Base-by-base conservation (phyloP, 2,888 invertebrate genomes). In the Pristionchus mayeri region DNA sequence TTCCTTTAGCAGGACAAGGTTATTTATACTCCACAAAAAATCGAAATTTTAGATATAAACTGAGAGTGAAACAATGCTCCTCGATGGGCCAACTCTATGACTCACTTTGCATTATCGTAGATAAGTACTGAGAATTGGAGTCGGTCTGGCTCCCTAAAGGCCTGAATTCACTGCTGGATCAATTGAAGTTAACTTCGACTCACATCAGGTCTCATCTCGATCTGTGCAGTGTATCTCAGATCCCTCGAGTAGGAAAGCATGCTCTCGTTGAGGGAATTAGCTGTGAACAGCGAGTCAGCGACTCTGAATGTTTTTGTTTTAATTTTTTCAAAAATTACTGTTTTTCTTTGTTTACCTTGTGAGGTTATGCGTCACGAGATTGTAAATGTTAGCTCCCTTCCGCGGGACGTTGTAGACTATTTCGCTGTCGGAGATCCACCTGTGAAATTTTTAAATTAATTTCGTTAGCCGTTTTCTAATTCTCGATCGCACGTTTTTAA, bases 231-330 rank as follows among this genome's bases (percentile, higher is more conserved):
- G 24, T 75, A 75, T 75, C 75, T 16, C 9, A 40, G 21, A 75
- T 40, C 4, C n/a, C 6, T 1, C 40, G 75, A 75, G 27, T 75
- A 75, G 24, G 40, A 44, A 18, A 75, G 30, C 13, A 75, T 40
- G 44, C 40, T 75, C n/a, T 44, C 44, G 44, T 75, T 75, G n/a
- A 75, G n/a, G 13, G n/a, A 44, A 40, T 75, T 75, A 13, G 63
- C 63, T 18, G 18, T 75, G 44, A 75, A 75, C 1, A 44, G 75
- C 40, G 75, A 44, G 24, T 75, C 44, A 21, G 75, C 75, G 40
- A 75, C 24, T 75, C 75, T 75, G 44, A 75, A 75, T 9, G n/a
- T n/a, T n/a, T n/a, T n/a, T n/a, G n/a, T n/a, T n/a, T n/a, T n/a
- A n/a, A n/a, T n/a, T n/a, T n/a, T n/a, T n/a, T n/a, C n/a, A n/a